Base-by-base conservation (phyloP, 2,888 invertebrate genomes). In the Andrena dorsata region DNA sequence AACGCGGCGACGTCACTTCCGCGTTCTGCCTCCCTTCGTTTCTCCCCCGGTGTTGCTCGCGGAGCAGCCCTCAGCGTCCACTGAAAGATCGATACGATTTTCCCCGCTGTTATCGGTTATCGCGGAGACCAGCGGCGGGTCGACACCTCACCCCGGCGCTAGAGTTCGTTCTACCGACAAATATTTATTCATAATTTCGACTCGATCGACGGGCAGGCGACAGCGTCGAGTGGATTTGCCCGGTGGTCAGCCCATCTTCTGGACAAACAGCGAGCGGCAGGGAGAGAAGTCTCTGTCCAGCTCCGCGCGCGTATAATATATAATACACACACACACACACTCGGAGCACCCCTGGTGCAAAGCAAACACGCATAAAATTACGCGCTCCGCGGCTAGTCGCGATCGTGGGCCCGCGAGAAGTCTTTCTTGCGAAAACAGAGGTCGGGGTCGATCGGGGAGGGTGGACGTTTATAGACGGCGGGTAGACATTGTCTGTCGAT, bases 321-420 rank as follows among this genome's bases (percentile, higher is more conserved):
- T 26, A 63, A 56, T 16, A 41, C 16, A 41, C 41, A 16, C 5
- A 41, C 41, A 16, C 5, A 41, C 0, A 26, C 56, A 26, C 20
- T 41, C 71, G 8, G 47, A 32, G 58, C 49, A n/a, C 80, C 84
- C 83, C 83, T n/a, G 83, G 66, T 80, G 84, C 86, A 89, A 90
- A 90, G 87, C 82, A 92, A 92, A 92, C 91, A 92, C 80, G 91
- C 88, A 90, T 91, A 90, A 80, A 92, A 92, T 91, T 86, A 88
- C 71, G 60, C 71, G 20, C 65, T 69, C 60, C 73, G 58, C 76
- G 68, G 26, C n/a, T 26, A 28, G 41, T 13, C 28, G 30, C 23
- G 16, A 26, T n/a, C 28, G 41, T n/a, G 47, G 35, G 35, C 30
- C n/a, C 30, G 53, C 32, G 13, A 8, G 32, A 68, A 76, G 78